phyloP scores from a whole-genome alignment of 1,140 invertebrate species.

The Papilio helenus region DNA sequence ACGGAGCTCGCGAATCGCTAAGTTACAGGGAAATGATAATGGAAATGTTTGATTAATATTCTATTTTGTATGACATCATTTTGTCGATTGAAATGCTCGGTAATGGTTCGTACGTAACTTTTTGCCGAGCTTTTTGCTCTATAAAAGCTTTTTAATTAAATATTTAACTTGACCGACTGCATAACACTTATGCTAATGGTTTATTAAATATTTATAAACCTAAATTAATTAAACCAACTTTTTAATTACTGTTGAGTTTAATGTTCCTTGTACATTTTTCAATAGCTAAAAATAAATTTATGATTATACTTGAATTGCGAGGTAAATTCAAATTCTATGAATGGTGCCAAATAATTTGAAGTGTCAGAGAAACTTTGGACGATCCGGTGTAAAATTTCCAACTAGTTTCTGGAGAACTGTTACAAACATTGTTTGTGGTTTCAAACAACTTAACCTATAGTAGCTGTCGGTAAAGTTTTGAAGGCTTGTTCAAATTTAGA shows the following conservation, averaged over 20 bases:
- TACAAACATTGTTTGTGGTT: neutral
- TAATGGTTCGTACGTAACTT: too few relatives aligned
- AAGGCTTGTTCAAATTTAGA: neutral
- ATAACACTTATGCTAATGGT: neutral
- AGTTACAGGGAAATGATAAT: neutral
- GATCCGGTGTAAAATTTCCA: neutral
- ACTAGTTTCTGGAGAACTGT: constrained; percentile 14
- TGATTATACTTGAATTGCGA: neutral
- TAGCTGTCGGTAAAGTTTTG: constrained; percentile 5
- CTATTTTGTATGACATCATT: too few relatives aligned
- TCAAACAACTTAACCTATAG: constrained; percentile 4
- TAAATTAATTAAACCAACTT: too few relatives aligned
- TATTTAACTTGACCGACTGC: neutral
- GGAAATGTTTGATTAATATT: neutral
- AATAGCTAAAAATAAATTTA: too few relatives aligned
- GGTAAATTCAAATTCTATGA: neutral
- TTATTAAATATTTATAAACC: too few relatives aligned
- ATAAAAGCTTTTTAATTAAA: too few relatives aligned
- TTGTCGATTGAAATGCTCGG: too few relatives aligned
- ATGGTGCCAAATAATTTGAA: neutral
- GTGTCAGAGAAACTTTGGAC: neutral
- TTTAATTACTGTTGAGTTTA: too few relatives aligned
- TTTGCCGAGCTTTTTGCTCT: too few relatives aligned
- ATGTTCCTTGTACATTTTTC: too few relatives aligned
- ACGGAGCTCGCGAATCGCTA: neutral